Evolutionary conservation across 30 jellyfish, hydroid and myxozoan genomes (phyloP).

Genomic region (Aurelia aurita): DNA sequence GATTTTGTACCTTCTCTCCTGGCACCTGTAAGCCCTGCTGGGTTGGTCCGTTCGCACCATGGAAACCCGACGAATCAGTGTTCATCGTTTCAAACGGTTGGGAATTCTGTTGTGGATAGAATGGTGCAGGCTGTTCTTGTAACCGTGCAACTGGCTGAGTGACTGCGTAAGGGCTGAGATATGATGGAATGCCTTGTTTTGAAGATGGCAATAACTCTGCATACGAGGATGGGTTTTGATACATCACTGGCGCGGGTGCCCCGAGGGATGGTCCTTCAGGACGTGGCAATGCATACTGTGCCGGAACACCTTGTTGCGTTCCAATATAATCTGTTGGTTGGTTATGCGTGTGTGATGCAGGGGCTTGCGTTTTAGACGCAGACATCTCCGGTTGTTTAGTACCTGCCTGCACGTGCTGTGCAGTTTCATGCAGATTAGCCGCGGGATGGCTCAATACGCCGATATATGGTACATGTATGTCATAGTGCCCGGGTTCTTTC

Average conservation of each 20-base stretch:
- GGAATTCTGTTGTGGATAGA: constrained; percentile 22
- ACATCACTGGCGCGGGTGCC: constrained; percentile 35
- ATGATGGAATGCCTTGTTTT: constrained; percentile 50
- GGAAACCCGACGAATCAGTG: constrained; percentile 53
- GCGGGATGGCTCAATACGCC: background rate
- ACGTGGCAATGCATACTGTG: constrained; percentile 45
- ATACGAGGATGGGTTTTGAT: constrained; percentile 53
- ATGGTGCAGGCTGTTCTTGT: constrained; percentile 16
- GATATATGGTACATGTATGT: constrained; percentile 40
- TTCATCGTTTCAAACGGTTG: constrained; percentile 67
- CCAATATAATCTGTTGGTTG: constrained; percentile 29
- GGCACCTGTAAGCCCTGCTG: constrained; percentile 12
- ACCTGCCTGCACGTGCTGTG: background rate
- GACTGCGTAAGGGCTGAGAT: constrained; percentile 7
- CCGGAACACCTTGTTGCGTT: constrained; percentile 28
- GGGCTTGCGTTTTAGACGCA: constrained; percentile 45
- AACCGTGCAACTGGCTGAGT: constrained; percentile 37
- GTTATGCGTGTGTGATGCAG: constrained; percentile 27
- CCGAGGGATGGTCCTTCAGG: constrained; percentile 41
- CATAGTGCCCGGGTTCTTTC: constrained; percentile 40
- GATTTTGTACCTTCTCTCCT: constrained; percentile 31
- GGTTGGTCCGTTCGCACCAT: constrained; percentile 23
- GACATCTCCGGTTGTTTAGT: background rate
- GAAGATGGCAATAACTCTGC: constrained; percentile 42
- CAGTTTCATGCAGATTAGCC: constrained; percentile 7